A percentile compares a stretch with the other conserved stretches of the same genome.
Evolutionary conservation across 2,113 vertebrate genomes (phyloP).

Genomic region (Antigone vipio): DNA sequence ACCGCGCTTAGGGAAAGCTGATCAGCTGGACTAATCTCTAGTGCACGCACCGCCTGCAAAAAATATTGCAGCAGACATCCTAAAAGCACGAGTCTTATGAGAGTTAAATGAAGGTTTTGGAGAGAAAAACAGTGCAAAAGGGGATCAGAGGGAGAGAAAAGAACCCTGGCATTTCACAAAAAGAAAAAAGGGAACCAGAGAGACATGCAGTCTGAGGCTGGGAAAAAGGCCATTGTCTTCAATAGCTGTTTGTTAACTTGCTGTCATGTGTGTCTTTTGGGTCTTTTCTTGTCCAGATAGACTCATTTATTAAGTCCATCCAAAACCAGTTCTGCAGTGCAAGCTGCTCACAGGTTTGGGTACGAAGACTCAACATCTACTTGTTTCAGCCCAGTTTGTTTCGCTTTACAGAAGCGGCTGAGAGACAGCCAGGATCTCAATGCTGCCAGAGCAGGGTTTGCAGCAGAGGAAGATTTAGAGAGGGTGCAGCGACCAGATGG

Average conservation of each 20-base stretch:
- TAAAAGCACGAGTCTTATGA: background rate
- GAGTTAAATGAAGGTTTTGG: background rate
- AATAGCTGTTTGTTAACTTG: background rate
- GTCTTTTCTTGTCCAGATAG: background rate
- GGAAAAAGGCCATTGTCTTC: constrained; percentile 11
- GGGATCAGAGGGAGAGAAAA: background rate
- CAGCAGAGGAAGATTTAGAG: background rate
- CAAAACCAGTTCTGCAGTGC: background rate
- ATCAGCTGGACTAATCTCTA: background rate
- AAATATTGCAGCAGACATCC: background rate
- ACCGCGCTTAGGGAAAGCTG: background rate
- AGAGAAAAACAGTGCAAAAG: background rate
- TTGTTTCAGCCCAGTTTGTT: background rate
- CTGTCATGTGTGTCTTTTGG: background rate
- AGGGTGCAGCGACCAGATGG: background rate
- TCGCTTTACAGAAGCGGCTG: background rate
- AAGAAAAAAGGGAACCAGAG: background rate
- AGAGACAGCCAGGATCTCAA: background rate
- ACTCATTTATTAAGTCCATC: background rate
- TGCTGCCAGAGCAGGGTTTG: background rate
- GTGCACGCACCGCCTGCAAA: background rate
- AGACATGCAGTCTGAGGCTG: constrained; percentile 28
- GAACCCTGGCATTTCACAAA: constrained; percentile 16
- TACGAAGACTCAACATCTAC: fast-evolving
- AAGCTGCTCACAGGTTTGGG: background rate